Evolutionary conservation across 2,113 vertebrate genomes (phyloP), one percentile per base, ranked within the genome.

Genomic region (Halichoerus grypus): DNA sequence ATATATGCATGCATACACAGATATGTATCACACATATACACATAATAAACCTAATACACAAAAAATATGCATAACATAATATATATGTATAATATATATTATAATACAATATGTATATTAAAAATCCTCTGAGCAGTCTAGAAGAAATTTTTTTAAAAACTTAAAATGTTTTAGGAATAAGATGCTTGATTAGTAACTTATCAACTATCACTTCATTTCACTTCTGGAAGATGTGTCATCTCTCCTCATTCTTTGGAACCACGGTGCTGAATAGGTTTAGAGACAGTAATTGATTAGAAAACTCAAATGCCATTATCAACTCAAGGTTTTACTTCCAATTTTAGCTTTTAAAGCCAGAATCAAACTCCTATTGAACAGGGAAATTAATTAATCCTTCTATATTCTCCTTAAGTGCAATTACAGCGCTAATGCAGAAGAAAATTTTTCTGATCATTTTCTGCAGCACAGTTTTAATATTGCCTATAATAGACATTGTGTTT

Each of bases 371-470:
- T 74, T 77, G 92, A 97, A 39, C 49, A 72, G 51, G 53, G 42
- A 91, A 97, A 96, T 96, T 97, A 97, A 97, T 96, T 97, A 95
- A 97, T 96, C 36, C 33, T 91, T 77, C 79, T 83, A 39, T 93
- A 88, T 63, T 93, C 72, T 80, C 21, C 71, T 93, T 81, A 96
- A 92, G 49, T 81, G 33, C 57, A 92, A 86, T 81, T 97, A 79
- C 7, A 94, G 31, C 4, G n/a, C 31, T 97, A 84, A 93, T 46
- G 16, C 7, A 1, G 59, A 94, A 83, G 19, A 88, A 88, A 92
- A 33, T 57, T 67, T 93, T 92, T 91, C 86, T 72, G 19, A 92
- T 84, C 49, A 83, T 51, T 95, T 97, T 81, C 84, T 97, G 4
- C 19, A 93, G 51, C 26, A 74, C 7, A 90, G 31, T 87, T 94